phyloP scores from a whole-genome alignment of 1,140 invertebrate genomes.

The Antheraea pernyi region DNA sequence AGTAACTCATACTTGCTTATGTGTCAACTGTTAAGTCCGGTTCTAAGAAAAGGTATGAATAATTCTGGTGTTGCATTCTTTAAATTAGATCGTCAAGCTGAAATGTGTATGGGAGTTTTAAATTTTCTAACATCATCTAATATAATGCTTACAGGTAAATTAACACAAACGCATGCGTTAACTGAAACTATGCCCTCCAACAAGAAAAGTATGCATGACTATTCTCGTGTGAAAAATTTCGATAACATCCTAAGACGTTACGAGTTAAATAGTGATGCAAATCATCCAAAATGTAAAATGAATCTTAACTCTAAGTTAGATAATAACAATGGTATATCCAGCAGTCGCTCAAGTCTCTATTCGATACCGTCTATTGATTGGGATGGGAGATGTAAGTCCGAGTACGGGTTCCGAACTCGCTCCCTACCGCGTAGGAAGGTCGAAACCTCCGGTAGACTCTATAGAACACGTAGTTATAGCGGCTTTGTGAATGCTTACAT shows the following conservation, averaged over 20 bases:
- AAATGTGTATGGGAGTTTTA: not conserved
- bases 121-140: not conserved
- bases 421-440: constrained; percentile 46
- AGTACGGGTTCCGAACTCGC: constrained; percentile 43
- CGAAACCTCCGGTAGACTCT: constrained; percentile 32
- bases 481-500: constrained; percentile 68
- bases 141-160: constrained; percentile 27
- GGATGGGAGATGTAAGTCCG: constrained; percentile 45
- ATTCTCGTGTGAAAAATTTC: constrained; percentile 51
- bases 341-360: constrained; percentile 48
- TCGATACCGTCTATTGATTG: constrained; percentile 64
- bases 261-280: constrained; percentile 24
- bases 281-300: constrained; percentile 57
- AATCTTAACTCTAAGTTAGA: constrained; percentile 39
- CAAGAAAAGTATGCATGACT: constrained; percentile 51
- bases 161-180: constrained; percentile 24
- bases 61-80: not conserved
- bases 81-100: not conserved
- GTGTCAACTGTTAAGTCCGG: too few relatives aligned
- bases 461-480: constrained; percentile 63
- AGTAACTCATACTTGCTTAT: too few relatives aligned
- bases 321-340: constrained; percentile 17
- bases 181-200: constrained; percentile 46
- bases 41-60: too few relatives aligned
- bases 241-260: constrained; percentile 44